Conservation (phyloP, 1,140 invertebrate species). For the Drosophila pectinifera region DNA sequence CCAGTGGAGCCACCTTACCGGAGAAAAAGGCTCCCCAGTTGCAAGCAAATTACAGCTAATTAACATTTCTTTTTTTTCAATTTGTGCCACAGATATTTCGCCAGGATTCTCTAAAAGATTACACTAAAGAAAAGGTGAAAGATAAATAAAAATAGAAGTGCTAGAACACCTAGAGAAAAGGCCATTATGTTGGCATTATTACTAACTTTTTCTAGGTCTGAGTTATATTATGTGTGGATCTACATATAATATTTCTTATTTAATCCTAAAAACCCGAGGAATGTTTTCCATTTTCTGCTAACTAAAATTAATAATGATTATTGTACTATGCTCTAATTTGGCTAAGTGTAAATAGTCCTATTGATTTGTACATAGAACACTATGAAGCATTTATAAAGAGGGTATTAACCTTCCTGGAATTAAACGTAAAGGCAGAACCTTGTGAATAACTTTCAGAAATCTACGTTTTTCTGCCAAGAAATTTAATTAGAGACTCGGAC, state of each 20-base stretch:
- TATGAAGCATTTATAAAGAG: background rate
- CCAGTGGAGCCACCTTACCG: constrained; percentile 8
- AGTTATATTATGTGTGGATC: background rate
- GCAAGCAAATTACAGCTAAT: constrained; percentile 74
- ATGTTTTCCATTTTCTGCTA: too few species aligned
- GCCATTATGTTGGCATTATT: too few species aligned
- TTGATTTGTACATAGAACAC: background rate
- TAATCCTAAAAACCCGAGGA: background rate
- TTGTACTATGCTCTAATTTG: background rate
- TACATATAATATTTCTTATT: background rate
- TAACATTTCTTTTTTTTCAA: constrained; percentile 81
- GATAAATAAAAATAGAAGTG: background rate
- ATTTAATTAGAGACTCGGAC: background rate
- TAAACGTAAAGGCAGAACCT: background rate
- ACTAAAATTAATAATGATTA: too few species aligned
- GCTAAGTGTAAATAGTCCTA: background rate
- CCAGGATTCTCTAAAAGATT: constrained; percentile 6
- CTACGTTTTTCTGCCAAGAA: background rate
- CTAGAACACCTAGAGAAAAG: background rate
- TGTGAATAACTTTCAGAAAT: background rate
- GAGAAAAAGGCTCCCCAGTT: constrained; percentile 4
- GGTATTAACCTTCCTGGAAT: background rate
- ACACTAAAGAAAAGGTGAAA: constrained; percentile 34
- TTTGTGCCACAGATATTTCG: constrained; percentile 62
- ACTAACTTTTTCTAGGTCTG: too few species aligned